Conservation (phyloP, 2,888 invertebrate genomes). For the Marasmarcha lunaedactyla region DNA sequence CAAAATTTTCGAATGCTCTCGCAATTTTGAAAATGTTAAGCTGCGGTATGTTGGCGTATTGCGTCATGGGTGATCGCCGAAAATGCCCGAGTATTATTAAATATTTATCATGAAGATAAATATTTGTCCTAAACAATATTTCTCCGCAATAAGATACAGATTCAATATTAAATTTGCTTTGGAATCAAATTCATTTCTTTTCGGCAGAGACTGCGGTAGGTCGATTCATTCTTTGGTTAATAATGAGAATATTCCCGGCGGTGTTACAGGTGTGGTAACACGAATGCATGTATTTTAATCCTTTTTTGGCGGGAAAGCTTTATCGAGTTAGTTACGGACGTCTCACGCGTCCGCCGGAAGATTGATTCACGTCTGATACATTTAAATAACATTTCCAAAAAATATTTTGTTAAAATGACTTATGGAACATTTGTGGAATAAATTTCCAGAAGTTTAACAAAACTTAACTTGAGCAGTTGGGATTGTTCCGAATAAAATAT, state of each 20-base stretch:
- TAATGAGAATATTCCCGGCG: neutral
- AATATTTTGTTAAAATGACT: too few species aligned
- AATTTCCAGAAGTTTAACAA: too few species aligned
- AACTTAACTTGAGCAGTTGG: too few species aligned
- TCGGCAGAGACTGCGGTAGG: neutral
- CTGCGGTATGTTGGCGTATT: neutral
- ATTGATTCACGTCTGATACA: slow-evolving; percentile 28
- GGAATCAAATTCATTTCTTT: too few species aligned
- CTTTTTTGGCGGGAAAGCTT: neutral
- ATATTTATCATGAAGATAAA: too few species aligned
- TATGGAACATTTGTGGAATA: too few species aligned
- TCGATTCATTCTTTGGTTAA: neutral
- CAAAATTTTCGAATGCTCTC: too few species aligned
- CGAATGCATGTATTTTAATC: neutral
- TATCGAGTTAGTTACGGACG: slow-evolving; percentile 1
- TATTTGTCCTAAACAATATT: too few species aligned
- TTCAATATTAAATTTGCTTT: too few species aligned
- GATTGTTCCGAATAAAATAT: too few species aligned
- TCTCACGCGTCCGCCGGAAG: slow-evolving; percentile 17
- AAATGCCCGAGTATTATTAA: neutral
- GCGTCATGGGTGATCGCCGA: neutral
- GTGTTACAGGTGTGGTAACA: neutral
- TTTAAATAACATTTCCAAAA: slow-evolving; percentile 20
- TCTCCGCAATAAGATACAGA: too few species aligned
- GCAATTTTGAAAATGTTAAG: too few species aligned